A percentile compares a stretch with the other conserved stretches of the same genome.
Conservation (phyloP, 1,140 invertebrate genomes). For the Drosophila orena region DNA sequence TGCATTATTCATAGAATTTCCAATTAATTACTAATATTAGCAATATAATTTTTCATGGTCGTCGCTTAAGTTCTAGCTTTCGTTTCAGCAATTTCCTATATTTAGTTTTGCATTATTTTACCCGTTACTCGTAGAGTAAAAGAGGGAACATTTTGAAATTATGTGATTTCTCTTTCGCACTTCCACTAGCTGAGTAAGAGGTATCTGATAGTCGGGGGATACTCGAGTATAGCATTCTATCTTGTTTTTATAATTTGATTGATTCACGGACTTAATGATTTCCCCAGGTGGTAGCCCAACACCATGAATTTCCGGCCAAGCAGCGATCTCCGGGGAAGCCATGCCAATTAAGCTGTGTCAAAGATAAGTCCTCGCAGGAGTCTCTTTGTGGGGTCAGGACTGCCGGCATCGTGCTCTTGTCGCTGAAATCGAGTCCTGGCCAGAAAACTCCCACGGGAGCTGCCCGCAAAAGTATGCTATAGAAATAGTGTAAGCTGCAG, state of each 20-base stretch:
- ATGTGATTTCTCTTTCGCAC: no score
- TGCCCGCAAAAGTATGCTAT: conserved; percentile 42
- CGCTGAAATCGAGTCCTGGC: conserved; percentile 16
- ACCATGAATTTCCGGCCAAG: conserved; percentile 92
- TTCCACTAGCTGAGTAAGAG: no score
- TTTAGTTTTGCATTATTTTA: no score
- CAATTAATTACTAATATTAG: no score
- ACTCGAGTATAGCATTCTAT: no score
- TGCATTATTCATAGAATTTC: no score
- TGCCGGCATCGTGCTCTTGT: conserved; percentile 4
- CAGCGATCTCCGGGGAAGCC: conserved; percentile 85
- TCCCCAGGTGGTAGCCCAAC: conserved; percentile 90
- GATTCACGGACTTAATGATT: background rate
- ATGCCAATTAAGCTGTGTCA: conserved; percentile 50
- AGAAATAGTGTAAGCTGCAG: conserved; percentile 27
- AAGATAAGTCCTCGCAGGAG: conserved; percentile 13
- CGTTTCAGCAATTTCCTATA: no score
- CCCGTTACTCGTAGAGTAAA: no score
- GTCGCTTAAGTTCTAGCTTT: no score
- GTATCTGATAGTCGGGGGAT: no score
- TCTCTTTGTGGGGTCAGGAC: conserved; percentile 15
- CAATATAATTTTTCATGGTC: no score
- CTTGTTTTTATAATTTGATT: background rate
- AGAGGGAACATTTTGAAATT: no score
- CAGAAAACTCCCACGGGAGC: conserved; percentile 20